phyloP scores from a whole-genome alignment of 1,140 invertebrate genomes.

The Cotesia chilonis region DNA sequence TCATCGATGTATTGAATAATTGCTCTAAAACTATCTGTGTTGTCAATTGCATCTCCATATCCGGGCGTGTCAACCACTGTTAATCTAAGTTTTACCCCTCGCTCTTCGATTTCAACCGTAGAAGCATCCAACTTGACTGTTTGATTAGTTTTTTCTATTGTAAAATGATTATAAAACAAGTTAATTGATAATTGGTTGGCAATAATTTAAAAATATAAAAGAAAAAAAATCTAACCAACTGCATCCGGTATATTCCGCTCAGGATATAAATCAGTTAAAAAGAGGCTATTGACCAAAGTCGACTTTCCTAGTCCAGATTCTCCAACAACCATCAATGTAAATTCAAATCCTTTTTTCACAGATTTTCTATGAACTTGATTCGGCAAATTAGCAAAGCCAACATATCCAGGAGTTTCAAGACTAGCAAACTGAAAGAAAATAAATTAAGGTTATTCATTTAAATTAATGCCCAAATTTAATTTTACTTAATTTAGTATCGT shows the following conservation, averaged over 20 bases:
- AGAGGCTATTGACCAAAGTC: slow-evolving; percentile 97
- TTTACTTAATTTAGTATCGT: not conserved
- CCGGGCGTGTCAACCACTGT: slow-evolving; percentile 97
- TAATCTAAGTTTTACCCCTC: slow-evolving; percentile 87
- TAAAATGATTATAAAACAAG: slow-evolving; percentile 16
- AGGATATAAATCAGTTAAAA: slow-evolving; percentile 93
- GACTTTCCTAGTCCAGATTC: slow-evolving; percentile 98
- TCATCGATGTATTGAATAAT: slow-evolving; percentile 95
- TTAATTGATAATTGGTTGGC: not conserved
- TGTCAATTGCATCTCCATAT: slow-evolving; percentile 99
- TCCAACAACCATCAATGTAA: slow-evolving; percentile 97
- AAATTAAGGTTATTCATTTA: slow-evolving; percentile 13
- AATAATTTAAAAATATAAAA: slow-evolving; percentile 10
- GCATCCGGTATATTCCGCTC: slow-evolving; percentile 88
- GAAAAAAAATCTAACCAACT: slow-evolving; percentile 70
- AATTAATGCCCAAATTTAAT: not conserved
- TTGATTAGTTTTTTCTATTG: slow-evolving; percentile 84
- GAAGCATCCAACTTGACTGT: slow-evolving; percentile 90
- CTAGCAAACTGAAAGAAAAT: slow-evolving; percentile 74
- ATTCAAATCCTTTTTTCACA: slow-evolving; percentile 98
- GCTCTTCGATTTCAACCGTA: slow-evolving; percentile 93
- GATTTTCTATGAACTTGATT: slow-evolving; percentile 97
- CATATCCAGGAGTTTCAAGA: slow-evolving; percentile 85
- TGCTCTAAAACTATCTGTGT: slow-evolving; percentile 89
- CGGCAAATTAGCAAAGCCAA: slow-evolving; percentile 92